These are phyloP conservation scores for Drosophila maculinotata DNA, from an alignment of 2,888 invertebrate species.

Conservation along the genomic window DNA sequence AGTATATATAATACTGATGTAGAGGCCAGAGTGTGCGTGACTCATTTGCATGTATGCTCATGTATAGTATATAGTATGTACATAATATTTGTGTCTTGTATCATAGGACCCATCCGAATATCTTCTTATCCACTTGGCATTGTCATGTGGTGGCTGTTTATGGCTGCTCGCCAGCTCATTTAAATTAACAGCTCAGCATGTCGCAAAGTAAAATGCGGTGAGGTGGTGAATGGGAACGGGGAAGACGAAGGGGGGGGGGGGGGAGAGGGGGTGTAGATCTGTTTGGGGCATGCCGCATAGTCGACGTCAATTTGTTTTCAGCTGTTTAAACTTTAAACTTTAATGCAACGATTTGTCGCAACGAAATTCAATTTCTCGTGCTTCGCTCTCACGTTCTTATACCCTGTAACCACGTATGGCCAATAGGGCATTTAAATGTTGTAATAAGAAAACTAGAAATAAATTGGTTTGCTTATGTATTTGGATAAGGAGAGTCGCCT, in stretches of 20 bases:
- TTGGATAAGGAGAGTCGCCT: too few relatives aligned
- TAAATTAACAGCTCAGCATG: constrained; percentile 44
- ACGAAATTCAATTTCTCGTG: constrained; percentile 17
- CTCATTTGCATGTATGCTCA: constrained; percentile 51
- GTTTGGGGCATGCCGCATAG: constrained; percentile 9
- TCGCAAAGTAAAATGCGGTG: background rate
- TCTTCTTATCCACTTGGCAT: constrained; percentile 18
- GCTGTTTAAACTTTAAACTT: constrained; percentile 25
- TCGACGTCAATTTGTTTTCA: constrained; percentile 2
- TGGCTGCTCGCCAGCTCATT: constrained; percentile 40
- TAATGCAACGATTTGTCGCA: constrained; percentile 23
- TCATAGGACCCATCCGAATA: too few relatives aligned
- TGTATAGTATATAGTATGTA: too few relatives aligned
- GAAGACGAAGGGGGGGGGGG: too few relatives aligned
- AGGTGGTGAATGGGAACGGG: too few relatives aligned
- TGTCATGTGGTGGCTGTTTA: constrained; percentile 33
- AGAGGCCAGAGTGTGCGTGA: constrained; percentile 56
- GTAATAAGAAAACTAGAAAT: too few relatives aligned
- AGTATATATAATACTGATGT: constrained; percentile 8
- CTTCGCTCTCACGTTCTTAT: background rate
- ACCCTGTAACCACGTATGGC: background rate
- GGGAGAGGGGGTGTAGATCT: background rate
- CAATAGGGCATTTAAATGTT: background rate
- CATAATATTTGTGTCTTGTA: too few relatives aligned
- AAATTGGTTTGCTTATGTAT: too few relatives aligned